A percentile compares a stretch with the other conserved stretches of the same genome.
Conservation (phyloP, 2,797 vertebrate genomes). For the Pipistrellus pipistrellus region DNA sequence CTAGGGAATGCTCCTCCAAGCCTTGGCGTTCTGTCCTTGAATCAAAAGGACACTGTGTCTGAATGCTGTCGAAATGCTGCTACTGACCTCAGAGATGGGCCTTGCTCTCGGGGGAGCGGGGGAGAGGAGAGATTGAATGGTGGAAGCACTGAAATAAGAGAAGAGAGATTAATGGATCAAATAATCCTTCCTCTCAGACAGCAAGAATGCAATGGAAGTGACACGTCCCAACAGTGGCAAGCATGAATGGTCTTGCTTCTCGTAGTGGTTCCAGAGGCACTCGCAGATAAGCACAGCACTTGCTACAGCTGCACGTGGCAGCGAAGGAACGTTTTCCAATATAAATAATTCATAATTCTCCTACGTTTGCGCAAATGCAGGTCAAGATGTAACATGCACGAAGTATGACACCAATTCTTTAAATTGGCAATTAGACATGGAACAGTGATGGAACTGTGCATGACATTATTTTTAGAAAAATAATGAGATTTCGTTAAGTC, state of each 20-base stretch:
- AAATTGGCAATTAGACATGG: background rate
- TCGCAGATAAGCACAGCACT: background rate
- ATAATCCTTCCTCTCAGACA: background rate
- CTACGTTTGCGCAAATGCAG: background rate
- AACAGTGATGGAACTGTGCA: background rate
- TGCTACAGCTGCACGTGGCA: background rate
- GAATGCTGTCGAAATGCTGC: background rate
- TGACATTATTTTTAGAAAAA: background rate
- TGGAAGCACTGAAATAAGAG: background rate
- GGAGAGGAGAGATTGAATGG: background rate
- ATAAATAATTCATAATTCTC: slow-evolving; percentile 58
- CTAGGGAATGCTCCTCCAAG: background rate
- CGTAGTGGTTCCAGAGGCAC: background rate
- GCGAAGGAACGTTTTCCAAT: slow-evolving; percentile 17
- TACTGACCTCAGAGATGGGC: background rate
- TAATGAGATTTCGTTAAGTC: background rate
- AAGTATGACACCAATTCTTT: background rate
- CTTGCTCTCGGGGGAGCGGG: no score
- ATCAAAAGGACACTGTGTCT: background rate
- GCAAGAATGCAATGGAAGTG: background rate
- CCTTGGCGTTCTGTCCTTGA: background rate
- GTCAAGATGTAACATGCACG: slow-evolving; percentile 7
- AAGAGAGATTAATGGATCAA: background rate
- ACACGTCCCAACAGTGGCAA: fast-evolving
- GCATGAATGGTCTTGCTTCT: background rate